Evolutionary conservation across 2,888 invertebrate species (phyloP), one percentile per base, ranked within the genome.

Genomic region (Ennomos quercinarius): DNA sequence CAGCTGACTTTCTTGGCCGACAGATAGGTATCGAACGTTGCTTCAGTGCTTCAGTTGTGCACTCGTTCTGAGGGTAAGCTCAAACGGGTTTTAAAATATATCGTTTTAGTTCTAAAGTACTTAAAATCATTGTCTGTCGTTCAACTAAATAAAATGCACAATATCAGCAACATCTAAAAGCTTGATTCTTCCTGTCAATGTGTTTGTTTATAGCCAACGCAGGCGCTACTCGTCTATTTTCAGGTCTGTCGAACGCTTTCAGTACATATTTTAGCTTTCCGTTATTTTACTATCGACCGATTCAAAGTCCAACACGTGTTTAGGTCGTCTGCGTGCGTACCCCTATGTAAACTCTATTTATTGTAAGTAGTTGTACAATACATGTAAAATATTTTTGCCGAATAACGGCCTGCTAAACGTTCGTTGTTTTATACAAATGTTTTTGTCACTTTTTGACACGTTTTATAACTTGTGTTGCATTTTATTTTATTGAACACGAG

Each of bases 401-500:
- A 66, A 63, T 68, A 66, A 67, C 65, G 61, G 69, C 69, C 63
- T 43, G 57, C 59, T 58, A 67, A 47, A 66, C 53, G 69, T 71
- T 67, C 66, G 68, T 73, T 70, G 66, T 78, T 78, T 80, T 80
- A 72, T 82, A 78, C 71, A 76, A 72, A 75, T 76, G 71, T 82
- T 82, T 80, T 84, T 78, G 79, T 83, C 80, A 74, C 70, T 73
- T 84, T 83, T 82, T 76, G 82, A 84, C 77, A 79, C 75, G 57
- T 82, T 80, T 57, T 83, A 76, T 66, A 70, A 66, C 70, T 81
- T 84, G 74, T 81, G 81, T 86, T 88, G 87, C 89, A 89, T 87
- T 90, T 90, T 91, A 87, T 89, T 91, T 86, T 86, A 81, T 86
- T 88, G 86, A 86, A 89, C 84, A 82, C 80, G 73, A 83, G 78